Evolutionary conservation across 1,140 invertebrate species (phyloP).

Genomic region (Halictus rubicundus): DNA sequence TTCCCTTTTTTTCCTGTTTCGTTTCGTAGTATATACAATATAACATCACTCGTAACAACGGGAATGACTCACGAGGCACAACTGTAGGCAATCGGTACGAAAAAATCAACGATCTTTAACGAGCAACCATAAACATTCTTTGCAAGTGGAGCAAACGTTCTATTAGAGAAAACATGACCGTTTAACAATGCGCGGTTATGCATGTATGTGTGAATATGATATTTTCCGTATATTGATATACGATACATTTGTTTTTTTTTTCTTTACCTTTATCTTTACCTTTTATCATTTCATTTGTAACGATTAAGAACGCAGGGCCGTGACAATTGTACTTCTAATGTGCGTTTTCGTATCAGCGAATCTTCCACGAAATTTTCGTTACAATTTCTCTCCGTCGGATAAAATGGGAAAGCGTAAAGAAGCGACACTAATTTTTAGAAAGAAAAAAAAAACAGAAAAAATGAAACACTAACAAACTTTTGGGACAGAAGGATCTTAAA

Average conservation of each 20-base stretch:
- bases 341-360: constrained; percentile 39
- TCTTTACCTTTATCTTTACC: neutral
- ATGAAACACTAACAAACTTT: neutral
- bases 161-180: constrained; percentile 57
- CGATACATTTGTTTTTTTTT: constrained; percentile 7
- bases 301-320: constrained; percentile 38
- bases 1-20: too few species aligned
- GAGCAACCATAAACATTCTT: constrained; percentile 33
- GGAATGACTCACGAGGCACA: constrained; percentile 39
- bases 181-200: constrained; percentile 55
- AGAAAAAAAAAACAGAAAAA: neutral
- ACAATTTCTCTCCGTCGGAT: neutral
- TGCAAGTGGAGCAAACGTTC: constrained; percentile 38
- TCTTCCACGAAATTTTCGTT: neutral
- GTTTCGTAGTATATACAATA: constrained; percentile 3
- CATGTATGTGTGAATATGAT: constrained; percentile 39
- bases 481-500: too few species aligned
- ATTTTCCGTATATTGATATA: constrained; percentile 33
- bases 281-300: neutral
- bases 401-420: neutral
- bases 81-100: constrained; percentile 39
- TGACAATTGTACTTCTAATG: constrained; percentile 55
- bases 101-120: constrained; percentile 51
- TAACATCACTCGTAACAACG: constrained; percentile 43
- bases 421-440: too few species aligned